phyloP scores from a whole-genome alignment of 2,888 invertebrate genomes.

The Alsophila aescularia region DNA sequence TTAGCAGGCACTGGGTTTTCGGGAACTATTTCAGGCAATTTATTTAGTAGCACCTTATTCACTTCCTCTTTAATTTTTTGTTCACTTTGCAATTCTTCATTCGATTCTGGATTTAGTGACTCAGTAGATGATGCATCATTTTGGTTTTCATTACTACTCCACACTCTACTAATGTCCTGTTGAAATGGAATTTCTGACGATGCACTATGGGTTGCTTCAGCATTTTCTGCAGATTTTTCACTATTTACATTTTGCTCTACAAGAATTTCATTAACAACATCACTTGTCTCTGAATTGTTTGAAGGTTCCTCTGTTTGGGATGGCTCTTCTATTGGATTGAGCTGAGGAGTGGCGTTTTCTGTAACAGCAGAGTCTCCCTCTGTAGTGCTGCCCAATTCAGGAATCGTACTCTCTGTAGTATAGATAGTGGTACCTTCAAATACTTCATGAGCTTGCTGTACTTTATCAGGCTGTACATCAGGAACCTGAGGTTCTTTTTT shows the following conservation, averaged over 20 bases:
- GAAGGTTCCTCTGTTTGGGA: background rate
- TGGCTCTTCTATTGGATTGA: constrained; percentile 10
- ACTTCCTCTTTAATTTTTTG: constrained; percentile 6
- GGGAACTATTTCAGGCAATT: constrained; percentile 20
- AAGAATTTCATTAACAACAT: constrained; percentile 1
- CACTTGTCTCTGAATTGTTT: constrained; percentile 6
- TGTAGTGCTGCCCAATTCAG: constrained; percentile 33
- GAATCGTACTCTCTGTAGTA: constrained; percentile 52
- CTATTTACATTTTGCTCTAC: constrained; percentile 3
- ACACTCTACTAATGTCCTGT: too few species aligned
- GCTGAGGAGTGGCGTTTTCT: constrained; percentile 28
- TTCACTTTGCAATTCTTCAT: constrained; percentile 18
- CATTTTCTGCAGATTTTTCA: background rate
- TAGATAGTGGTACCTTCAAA: constrained; percentile 88
- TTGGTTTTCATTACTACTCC: constrained; percentile 1
- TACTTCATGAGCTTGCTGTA: constrained; percentile 76
- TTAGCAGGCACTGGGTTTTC: constrained; percentile 38
- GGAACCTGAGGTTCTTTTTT: constrained; percentile 45
- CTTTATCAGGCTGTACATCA: constrained; percentile 68
- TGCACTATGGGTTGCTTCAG: background rate
- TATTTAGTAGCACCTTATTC: constrained; percentile 16
- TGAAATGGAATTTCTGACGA: constrained; percentile 2
- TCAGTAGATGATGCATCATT: constrained; percentile 2
- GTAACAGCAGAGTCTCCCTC: constrained; percentile 28
- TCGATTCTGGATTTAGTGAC: constrained; percentile 5